These are phyloP conservation scores for Aphrocallistes beatrix DNA, from an alignment of 37 sponge, comb jelly and placozoan genomes.

Conservation along the genomic window DNA sequence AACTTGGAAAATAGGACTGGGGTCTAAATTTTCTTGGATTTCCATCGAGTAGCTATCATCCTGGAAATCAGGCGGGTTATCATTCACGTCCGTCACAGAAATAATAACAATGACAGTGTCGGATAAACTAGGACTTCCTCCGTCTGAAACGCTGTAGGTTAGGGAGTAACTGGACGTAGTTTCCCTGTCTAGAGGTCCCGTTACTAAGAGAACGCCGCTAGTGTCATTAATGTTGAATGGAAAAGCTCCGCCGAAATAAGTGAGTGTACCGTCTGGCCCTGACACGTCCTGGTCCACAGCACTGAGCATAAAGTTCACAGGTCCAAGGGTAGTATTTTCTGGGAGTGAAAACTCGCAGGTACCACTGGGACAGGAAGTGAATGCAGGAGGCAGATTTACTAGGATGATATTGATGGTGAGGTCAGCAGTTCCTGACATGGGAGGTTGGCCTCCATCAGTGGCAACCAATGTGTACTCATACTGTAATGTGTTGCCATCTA, in stretches of 20 bases:
- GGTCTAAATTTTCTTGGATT: neutral
- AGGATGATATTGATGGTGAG: neutral
- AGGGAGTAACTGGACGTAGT: neutral
- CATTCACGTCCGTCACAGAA: slow-evolving; percentile 31
- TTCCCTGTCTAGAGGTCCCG: slow-evolving; percentile 17
- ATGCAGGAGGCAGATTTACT: neutral
- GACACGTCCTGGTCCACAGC: neutral
- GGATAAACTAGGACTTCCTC: slow-evolving; percentile 11
- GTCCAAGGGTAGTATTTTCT: neutral
- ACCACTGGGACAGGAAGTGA: neutral
- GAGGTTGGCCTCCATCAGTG: neutral
- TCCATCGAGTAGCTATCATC: neutral
- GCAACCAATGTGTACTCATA: neutral
- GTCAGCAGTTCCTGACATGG: neutral
- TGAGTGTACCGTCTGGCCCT: neutral
- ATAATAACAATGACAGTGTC: slow-evolving; percentile 11
- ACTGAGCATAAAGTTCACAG: neutral
- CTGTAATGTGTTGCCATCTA: neutral
- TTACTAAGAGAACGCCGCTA: slow-evolving; percentile 8
- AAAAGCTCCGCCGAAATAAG: neutral
- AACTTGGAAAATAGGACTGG: slow-evolving; percentile 15
- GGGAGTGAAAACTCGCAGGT: neutral
- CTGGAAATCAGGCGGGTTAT: slow-evolving; percentile 23
- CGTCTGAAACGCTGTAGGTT: neutral
- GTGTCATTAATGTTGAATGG: neutral